Percentiles rank a stretch among this genome's conserved stretches.
Evolutionary conservation across 2,113 vertebrate species (phyloP).

Genomic region (Campylomormyrus numenius): DNA sequence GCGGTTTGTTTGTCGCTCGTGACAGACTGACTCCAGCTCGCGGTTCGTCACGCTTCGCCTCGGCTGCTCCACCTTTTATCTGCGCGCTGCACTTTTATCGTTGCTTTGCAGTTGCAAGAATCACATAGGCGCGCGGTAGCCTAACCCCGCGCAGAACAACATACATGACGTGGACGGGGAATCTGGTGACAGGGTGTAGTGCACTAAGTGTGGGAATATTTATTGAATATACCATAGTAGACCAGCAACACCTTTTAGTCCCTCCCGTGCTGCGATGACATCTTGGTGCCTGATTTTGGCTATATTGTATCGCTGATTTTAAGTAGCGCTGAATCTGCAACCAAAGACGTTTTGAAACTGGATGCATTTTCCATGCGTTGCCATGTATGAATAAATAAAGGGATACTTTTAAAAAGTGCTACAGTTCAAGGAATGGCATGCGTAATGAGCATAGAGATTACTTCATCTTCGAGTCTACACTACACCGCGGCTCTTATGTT

Average conservation of each 20-base stretch:
- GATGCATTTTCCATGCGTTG: slow-evolving; percentile 19
- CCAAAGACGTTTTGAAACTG: background rate
- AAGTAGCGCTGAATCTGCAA: slow-evolving; percentile 32
- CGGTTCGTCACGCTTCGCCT: background rate
- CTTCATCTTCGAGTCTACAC: slow-evolving; percentile 30
- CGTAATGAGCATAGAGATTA: background rate
- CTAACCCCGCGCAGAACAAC: background rate
- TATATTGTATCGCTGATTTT: slow-evolving; percentile 42
- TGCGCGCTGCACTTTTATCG: background rate
- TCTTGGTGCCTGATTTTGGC: background rate
- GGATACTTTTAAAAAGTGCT: background rate
- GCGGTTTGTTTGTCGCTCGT: background rate
- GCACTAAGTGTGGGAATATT: background rate
- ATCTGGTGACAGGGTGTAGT: background rate
- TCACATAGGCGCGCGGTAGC: background rate
- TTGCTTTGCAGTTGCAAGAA: background rate
- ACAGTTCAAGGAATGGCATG: slow-evolving; percentile 33
- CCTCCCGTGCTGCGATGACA: background rate
- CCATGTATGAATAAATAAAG: background rate
- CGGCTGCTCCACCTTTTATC: background rate
- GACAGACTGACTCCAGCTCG: background rate
- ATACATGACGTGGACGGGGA: background rate
- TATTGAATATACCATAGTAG: background rate
- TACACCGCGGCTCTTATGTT: slow-evolving; percentile 25
- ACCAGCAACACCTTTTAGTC: background rate